Conservation (phyloP, 2,888 invertebrate species). For the Linnaemya vulpina region DNA sequence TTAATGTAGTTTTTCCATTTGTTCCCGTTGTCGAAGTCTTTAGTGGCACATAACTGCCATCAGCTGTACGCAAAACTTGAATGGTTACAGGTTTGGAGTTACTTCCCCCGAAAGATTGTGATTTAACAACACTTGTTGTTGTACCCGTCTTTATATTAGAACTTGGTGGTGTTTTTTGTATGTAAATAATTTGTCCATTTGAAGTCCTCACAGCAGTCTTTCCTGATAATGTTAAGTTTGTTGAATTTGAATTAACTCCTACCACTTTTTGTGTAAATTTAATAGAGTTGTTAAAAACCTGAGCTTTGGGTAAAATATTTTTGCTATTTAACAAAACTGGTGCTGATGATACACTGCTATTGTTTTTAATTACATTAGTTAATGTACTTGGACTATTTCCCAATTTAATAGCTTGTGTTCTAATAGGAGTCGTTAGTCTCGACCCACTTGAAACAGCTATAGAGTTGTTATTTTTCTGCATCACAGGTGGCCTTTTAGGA, state of each 20-base stretch:
- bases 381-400: constrained; percentile 31
- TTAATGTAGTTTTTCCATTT: constrained; percentile 72
- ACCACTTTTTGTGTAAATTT: constrained; percentile 70
- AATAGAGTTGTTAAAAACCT: constrained; percentile 62
- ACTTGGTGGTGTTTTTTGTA: constrained; percentile 80
- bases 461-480: constrained; percentile 59
- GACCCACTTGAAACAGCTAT: constrained; percentile 42
- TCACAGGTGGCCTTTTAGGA: constrained; percentile 74
- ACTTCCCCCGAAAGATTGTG: constrained; percentile 31
- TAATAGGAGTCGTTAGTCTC: constrained; percentile 41
- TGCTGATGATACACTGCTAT: constrained; percentile 5
- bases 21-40: constrained; percentile 67
- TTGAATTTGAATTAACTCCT: constrained; percentile 15
- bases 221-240: constrained; percentile 68
- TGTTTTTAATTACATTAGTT: constrained; percentile 41
- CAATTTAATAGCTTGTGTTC: constrained; percentile 57
- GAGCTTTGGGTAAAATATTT: constrained; percentile 72
- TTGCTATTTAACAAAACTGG: constrained; percentile 71
- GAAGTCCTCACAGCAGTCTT: constrained; percentile 78
- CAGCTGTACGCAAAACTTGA: constrained; percentile 77
- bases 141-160: constrained; percentile 28
- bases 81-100: constrained; percentile 75
- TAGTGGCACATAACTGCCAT: constrained; percentile 75
- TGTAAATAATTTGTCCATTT: constrained; percentile 83
- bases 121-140: constrained; percentile 33